Evolutionary conservation across 1,140 invertebrate species (phyloP), one percentile per base, ranked within the genome.

Genomic region (Drosophila lacteicornis): DNA sequence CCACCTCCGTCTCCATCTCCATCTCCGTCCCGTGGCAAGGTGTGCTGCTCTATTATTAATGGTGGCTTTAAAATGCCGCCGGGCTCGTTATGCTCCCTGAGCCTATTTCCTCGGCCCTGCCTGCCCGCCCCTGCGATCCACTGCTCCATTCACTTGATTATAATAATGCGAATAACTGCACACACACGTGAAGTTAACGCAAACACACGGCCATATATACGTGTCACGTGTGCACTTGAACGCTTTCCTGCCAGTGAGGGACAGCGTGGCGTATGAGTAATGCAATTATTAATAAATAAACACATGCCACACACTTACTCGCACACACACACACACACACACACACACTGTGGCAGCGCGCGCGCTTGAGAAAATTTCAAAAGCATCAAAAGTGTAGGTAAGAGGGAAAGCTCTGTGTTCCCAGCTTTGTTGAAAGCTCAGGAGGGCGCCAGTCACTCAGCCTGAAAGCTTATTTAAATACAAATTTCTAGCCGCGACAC

Each of bases 231-330:
- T 80, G 76, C 77, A 80, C 73, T 80, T 83, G 70, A 87, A 77
- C 77, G 83, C 76, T 40, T 66, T 56, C 73, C 49, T 77, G 43
- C 43, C 65, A 55, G 63, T 47, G 40, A 25, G 49, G 66, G 57
- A 69, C 84, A 61, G 53, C 78, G 19, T 68, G 80, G 84, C 84
- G 84, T 82, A 87, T 87, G 83, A 88, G 84, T 88, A 87, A 87
- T 87, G 77, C 84, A 88, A 88, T 87, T 80, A 84, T 88, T 84
- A 80, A 88, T 88, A 87, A 84, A 68, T 78, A 75, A 84, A 83
- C 80, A 78, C 66, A 27, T 22, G 36, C 38, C 46, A 33, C 55
- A 58, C 17, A 45, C 43, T 22, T 46, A 38, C 47, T 46, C 40
- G 43, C 55, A 55, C 40, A 57, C 33, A 38, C 57, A 55, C 51